phyloP scores from a whole-genome alignment of 2,888 invertebrate genomes.

The Sepioteuthis lessoniana region DNA sequence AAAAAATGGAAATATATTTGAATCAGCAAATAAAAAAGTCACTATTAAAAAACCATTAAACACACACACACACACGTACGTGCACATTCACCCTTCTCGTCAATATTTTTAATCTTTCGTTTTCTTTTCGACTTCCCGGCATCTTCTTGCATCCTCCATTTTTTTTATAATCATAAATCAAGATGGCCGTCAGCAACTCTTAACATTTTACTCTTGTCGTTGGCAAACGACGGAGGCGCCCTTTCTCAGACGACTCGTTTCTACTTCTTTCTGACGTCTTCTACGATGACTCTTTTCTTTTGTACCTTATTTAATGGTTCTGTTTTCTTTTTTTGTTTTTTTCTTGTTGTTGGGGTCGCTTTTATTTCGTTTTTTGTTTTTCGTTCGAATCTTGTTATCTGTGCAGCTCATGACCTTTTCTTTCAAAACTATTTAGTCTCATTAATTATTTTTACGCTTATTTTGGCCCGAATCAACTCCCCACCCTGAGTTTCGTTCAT shows the following conservation, averaged over 20 bases:
- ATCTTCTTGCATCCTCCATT: background rate
- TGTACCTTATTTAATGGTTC: background rate
- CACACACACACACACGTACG: background rate
- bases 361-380: background rate
- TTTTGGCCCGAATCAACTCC: background rate
- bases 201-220: background rate
- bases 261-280: background rate
- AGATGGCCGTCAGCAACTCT: background rate
- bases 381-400: constrained; percentile 17
- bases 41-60: background rate
- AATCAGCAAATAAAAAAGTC: background rate
- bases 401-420: constrained; percentile 6
- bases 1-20: no score
- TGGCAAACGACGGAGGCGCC: no score
- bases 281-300: background rate
- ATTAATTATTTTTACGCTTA: constrained; percentile 20
- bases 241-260: background rate
- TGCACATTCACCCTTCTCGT: background rate
- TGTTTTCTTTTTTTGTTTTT: no score
- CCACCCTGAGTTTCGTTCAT: background rate
- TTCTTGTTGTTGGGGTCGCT: no score
- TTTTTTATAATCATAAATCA: background rate
- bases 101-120: background rate
- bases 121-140: background rate
- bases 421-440: constrained; percentile 11